phyloP scores from a whole-genome alignment of 2,888 invertebrate species.

The Gymnocheta viridis region DNA sequence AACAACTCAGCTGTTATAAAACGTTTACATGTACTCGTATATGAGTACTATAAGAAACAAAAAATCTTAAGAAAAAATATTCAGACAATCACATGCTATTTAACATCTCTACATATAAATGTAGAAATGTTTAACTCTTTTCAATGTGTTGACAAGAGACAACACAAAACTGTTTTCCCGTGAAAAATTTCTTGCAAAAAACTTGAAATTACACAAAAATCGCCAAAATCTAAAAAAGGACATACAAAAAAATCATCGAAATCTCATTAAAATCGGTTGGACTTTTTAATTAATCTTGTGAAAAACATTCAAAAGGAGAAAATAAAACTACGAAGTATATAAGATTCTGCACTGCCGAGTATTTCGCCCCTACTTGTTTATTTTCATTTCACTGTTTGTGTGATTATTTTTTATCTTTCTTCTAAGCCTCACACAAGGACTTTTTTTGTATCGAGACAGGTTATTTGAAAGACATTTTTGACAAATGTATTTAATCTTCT shows the following conservation, averaged over 20 bases:
- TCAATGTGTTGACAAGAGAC: too few relatives aligned
- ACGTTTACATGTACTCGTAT: neutral
- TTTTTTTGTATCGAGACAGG: neutral
- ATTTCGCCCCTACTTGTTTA: neutral
- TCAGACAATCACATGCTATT: neutral
- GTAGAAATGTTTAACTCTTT: too few relatives aligned
- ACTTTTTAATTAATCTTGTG: too few relatives aligned
- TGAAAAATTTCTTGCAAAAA: too few relatives aligned
- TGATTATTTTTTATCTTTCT: neutral
- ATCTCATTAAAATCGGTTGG: too few relatives aligned
- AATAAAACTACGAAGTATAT: too few relatives aligned
- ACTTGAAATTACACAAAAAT: too few relatives aligned
- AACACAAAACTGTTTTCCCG: too few relatives aligned
- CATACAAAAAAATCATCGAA: too few relatives aligned
- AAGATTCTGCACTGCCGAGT: neutral
- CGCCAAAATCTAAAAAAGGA: too few relatives aligned
- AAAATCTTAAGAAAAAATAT: neutral
- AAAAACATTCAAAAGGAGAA: too few relatives aligned
- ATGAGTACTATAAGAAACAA: neutral
- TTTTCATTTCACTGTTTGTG: neutral
- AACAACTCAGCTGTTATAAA: conserved; percentile 46
- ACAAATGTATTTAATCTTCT: conserved; percentile 58
- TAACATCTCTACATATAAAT: neutral
- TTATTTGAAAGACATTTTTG: conserved; percentile 31
- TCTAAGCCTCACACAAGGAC: conserved; percentile 37